phyloP scores from a whole-genome alignment of 1,140 invertebrate species.

The Panagrolaimus sp. region DNA sequence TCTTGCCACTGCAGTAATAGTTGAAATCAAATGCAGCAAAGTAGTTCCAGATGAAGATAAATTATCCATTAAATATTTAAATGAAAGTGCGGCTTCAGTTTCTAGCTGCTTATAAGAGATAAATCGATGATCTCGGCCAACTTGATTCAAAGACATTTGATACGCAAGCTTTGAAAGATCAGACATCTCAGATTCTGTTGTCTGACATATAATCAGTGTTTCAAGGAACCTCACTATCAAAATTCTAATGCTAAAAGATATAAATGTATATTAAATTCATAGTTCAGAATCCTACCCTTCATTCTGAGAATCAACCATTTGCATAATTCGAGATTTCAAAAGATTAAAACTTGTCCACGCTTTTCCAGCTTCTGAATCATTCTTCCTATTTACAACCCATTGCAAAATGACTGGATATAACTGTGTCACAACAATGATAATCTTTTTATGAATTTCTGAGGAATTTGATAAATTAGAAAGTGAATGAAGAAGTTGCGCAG shows the following conservation, averaged over 20 bases:
- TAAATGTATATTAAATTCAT: conserved; percentile 75
- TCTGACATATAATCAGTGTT: conserved; percentile 80
- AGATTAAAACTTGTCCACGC: conserved; percentile 77
- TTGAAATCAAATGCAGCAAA: conserved; percentile 68
- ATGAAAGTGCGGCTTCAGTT: conserved; percentile 75
- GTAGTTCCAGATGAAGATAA: conserved; percentile 74
- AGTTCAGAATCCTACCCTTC: conserved; percentile 83
- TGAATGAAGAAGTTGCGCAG: conserved; percentile 54
- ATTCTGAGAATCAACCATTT: conserved; percentile 91
- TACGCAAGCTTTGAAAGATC: conserved; percentile 29
- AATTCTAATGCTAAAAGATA: conserved; percentile 69
- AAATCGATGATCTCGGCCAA: conserved; percentile 75
- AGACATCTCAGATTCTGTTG: conserved; percentile 63
- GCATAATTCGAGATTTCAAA: conserved; percentile 77
- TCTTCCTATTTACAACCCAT: conserved; percentile 74
- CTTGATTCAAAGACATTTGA: conserved; percentile 74
- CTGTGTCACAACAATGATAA: conserved; percentile 78
- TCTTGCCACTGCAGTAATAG: conserved; percentile 94
- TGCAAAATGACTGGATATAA: conserved; percentile 67
- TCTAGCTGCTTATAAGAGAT: conserved; percentile 79
- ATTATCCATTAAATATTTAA: conserved; percentile 42
- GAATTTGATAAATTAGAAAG: conserved; percentile 60
- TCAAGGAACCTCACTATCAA: conserved; percentile 93
- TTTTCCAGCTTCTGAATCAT: conserved; percentile 73
- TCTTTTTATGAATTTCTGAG: conserved; percentile 75